phyloP scores from a whole-genome alignment of 53 echinoderm and acorn worm genomes.

The Luidia sarsii region DNA sequence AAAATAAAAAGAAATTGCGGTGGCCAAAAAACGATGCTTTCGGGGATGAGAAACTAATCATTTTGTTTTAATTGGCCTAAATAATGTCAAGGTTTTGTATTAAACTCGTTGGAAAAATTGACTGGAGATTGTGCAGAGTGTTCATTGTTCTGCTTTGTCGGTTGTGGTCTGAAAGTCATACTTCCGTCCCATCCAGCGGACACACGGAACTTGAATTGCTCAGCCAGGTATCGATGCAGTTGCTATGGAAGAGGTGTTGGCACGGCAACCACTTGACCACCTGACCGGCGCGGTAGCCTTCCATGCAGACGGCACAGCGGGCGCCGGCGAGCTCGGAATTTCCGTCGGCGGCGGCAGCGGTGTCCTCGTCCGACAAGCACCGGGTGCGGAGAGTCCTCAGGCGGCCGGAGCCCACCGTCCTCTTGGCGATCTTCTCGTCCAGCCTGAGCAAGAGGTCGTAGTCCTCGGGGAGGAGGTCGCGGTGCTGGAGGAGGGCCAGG shows the following conservation, averaged over 20 bases:
- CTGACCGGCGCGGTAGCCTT: slow-evolving; percentile 58
- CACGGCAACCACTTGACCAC: slow-evolving; percentile 77
- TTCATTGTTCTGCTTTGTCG: too few species aligned
- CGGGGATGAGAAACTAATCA: too few species aligned
- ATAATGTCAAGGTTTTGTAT: too few species aligned
- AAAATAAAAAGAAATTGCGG: too few species aligned
- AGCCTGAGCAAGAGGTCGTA: slow-evolving; percentile 83
- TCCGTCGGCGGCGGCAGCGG: slow-evolving; percentile 16
- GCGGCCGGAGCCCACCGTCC: slow-evolving; percentile 51
- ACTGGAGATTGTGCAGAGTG: too few species aligned
- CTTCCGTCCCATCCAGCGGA: slow-evolving; percentile 84
- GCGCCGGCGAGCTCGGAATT: slow-evolving; percentile 42
- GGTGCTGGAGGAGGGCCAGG: slow-evolving; percentile 78
- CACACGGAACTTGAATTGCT: slow-evolving; percentile 78
- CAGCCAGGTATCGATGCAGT: slow-evolving; percentile 90
- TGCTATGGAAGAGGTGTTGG: slow-evolving; percentile 77
- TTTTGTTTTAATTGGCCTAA: too few species aligned
- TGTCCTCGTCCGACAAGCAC: slow-evolving; percentile 12
- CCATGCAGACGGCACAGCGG: slow-evolving; percentile 85
- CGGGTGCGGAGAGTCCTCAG: slow-evolving; percentile 51
- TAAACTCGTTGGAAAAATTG: too few species aligned
- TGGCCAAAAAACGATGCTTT: too few species aligned
- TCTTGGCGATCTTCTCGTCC: slow-evolving; percentile 81
- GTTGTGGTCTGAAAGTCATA: slow-evolving; percentile 43
- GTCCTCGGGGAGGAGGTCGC: slow-evolving; percentile 92